Base-by-base conservation (phyloP, 2,888 invertebrate genomes). In the Agriopis marginaria region DNA sequence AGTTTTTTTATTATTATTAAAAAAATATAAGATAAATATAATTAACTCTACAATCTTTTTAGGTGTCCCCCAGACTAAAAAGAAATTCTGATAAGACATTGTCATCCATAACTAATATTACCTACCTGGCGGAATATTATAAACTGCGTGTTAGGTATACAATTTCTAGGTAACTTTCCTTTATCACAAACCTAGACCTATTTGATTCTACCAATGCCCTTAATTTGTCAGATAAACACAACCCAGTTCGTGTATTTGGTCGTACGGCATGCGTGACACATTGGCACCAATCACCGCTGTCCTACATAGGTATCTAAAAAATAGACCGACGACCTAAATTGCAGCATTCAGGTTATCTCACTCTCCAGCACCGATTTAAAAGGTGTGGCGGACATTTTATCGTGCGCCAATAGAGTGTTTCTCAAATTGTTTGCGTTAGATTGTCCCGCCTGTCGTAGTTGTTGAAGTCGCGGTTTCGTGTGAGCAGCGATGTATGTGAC, bases 311-410 rank as follows among this genome's bases (percentile, higher is more conserved):
- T n/a, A 77, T 72, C 66, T 70, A 67, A 72, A 80, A 87, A 86
- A 87, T 83, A 79, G 86, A 83, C 79, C 86, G 81, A 78, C 78
- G 90, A 84, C 90, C 90, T 75, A 89, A 88, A 89, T 91, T 83
- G 75, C 78, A 79, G 77, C 80, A 87, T 86, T 87, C 83, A 83
- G 87, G 87, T 87, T 90, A 89, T 90, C 89, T 81, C 81, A 77
- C 68, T 63, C 44, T 83, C 82, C 79, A 80, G 80, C 74, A 81
- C 76, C 81, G 78, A 83, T 82, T 79, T 78, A 75, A 76, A 79
- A 83, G 82, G 80, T 81, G 68, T 58, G 47, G 65, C 63, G 55
- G 50, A 44, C 32, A 51, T 49, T 62, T 51, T 61, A 61, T 65
- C 58, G 23, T 23, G 47, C 51, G 39, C 11, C 49, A 44, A 44